Conservation (phyloP, 2,113 vertebrate species). For the Onychorhynchus coronatus region DNA sequence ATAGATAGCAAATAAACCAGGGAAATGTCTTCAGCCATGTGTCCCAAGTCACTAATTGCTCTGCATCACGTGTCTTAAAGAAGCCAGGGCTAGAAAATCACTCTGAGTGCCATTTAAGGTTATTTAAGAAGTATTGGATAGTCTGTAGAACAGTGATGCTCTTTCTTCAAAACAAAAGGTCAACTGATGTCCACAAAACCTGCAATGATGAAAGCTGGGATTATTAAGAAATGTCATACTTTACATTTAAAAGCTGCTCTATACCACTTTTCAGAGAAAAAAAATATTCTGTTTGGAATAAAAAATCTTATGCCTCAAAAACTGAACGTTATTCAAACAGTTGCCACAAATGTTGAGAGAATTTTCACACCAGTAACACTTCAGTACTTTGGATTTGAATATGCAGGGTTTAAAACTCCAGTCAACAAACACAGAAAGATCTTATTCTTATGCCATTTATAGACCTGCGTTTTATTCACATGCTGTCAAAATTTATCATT, state of each 20-base stretch:
- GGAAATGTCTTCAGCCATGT: neutral
- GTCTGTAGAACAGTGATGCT: neutral
- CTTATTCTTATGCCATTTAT: neutral
- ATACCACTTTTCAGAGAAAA: neutral
- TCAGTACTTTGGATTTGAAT: neutral
- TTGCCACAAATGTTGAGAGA: neutral
- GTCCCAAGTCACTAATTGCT: neutral
- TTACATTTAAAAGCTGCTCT: neutral
- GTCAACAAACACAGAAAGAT: rapidly evolving
- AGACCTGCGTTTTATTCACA: neutral
- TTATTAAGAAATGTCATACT: neutral
- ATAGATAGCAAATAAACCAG: neutral
- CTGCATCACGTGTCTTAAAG: neutral
- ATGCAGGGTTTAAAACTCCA: neutral
- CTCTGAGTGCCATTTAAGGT: neutral
- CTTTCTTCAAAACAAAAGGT: neutral
- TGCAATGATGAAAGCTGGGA: neutral
- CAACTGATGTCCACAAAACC: neutral
- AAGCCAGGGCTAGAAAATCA: neutral
- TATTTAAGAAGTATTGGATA: neutral
- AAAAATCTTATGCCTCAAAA: neutral
- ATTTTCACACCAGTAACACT: neutral
- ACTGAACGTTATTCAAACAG: neutral
- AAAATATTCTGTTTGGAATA: neutral
- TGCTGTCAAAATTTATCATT: neutral